A percentile compares a stretch with the other conserved stretches of the same genome.
Evolutionary conservation across 2,113 vertebrate species (phyloP).

Genomic region (Mesembrinibis cayennensis): DNA sequence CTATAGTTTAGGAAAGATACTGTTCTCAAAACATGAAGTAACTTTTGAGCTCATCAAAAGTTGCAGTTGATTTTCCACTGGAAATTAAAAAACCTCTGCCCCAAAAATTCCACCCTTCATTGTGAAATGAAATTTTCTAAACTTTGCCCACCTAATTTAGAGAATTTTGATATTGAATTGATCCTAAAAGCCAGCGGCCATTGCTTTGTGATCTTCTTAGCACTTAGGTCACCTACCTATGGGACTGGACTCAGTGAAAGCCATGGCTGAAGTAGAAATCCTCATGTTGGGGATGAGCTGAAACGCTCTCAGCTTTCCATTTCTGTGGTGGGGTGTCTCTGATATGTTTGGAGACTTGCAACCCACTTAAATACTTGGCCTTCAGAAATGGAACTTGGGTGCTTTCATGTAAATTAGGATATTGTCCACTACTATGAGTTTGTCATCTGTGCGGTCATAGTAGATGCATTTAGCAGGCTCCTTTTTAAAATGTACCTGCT

Average conservation of each 20-base stretch:
- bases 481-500: neutral
- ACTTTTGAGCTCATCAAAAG: neutral
- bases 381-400: neutral
- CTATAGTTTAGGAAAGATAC: neutral
- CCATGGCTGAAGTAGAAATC: neutral
- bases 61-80: neutral
- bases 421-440: neutral
- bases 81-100: neutral
- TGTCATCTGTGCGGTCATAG: neutral
- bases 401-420: neutral
- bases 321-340: neutral
- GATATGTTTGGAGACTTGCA: neutral
- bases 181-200: neutral
- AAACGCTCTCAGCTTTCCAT: neutral
- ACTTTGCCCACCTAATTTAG: neutral
- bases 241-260: neutral
- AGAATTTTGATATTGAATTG: neutral
- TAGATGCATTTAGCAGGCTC: neutral
- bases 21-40: neutral
- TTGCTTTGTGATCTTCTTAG: neutral
- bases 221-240: neutral
- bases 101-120: neutral
- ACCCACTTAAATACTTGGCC: neutral
- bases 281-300: neutral
- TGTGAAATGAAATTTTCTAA: neutral